Evolutionary conservation across 1,140 invertebrate species (phyloP).

Genomic region (Drosophila bocki): DNA sequence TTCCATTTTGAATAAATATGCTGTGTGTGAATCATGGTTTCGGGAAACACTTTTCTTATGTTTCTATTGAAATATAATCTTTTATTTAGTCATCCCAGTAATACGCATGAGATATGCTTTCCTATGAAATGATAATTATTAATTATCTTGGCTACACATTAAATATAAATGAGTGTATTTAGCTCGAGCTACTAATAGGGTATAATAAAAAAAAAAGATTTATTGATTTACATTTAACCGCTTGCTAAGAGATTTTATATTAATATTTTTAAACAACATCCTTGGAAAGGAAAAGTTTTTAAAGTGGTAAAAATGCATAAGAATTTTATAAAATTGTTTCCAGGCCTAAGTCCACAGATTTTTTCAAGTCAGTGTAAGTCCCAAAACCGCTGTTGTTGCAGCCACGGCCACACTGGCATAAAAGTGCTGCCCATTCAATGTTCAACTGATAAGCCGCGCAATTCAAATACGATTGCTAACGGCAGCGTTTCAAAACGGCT

Average conservation of each 20-base stretch:
- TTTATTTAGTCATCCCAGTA: background rate
- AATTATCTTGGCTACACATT: too few relatives aligned
- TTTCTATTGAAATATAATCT: background rate
- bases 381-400: background rate
- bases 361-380: background rate
- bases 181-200: too few relatives aligned
- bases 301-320: too few relatives aligned
- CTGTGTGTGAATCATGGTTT: background rate
- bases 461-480: conserved; percentile 24
- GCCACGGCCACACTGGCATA: conserved; percentile 23
- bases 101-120: too few relatives aligned
- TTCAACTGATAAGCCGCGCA: conserved; percentile 11
- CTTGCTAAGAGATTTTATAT: too few relatives aligned
- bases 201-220: too few relatives aligned
- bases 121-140: too few relatives aligned
- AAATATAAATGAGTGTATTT: too few relatives aligned
- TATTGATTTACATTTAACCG: too few relatives aligned
- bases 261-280: too few relatives aligned
- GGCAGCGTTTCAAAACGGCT: background rate
- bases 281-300: too few relatives aligned
- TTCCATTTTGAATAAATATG: background rate
- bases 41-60: background rate
- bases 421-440: conserved; percentile 41
- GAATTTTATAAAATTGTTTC: background rate
- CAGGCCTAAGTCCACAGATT: too few relatives aligned